Base-by-base conservation (phyloP, 2,113 vertebrate genomes). In the Aleadryas rufinucha region DNA sequence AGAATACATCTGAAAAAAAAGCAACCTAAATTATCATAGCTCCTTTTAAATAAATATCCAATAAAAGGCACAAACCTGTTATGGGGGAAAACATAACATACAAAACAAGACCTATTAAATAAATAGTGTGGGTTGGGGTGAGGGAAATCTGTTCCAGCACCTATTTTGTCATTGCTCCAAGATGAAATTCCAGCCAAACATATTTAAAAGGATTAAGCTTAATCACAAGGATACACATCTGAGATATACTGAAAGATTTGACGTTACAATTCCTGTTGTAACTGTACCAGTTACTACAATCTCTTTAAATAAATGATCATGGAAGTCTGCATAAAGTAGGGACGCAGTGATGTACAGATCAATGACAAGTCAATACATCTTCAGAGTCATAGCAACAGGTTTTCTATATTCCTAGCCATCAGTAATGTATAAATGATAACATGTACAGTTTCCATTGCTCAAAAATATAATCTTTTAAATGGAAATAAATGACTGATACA, bases 381-480 rank as follows among this genome's bases (percentile, higher is more conserved):
- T 49, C 91, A 69, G 86, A 90, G 64, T 89, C 87, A 78, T 18
- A 96, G 90, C 84, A 82, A 97, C 85, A 94, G 77, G 50, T 65
- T 89, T 81, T 90, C 86, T 96, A 60, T 90, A 76, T 11, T 85
- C 90, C 92, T 87, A 95, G 39, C 90, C 93, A 90, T 33, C 70
- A 72, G 70, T 83, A 96, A 97, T 56, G 93, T 96, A 97, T 80
- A 93, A 95, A 97, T 87, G 94, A 83, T 82, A 96, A 94, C 93
- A 95, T 61, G 85, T 97, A 96, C 96, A 97, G 71, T 85, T 96
- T 93, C 89, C 93, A 95, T 97, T 94, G 91, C 96, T 97, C 91
- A 97, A 97, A 97, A 98, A 97, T 97, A 97, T 74, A 97, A 97
- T 97, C 95, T 98, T 96, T 96, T 93, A 94, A 96, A 97, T 96